A percentile compares a stretch with the other conserved stretches of the same genome.
phyloP scores from a whole-genome alignment of 1,140 invertebrate species.

The Tetramorium simillimum region DNA sequence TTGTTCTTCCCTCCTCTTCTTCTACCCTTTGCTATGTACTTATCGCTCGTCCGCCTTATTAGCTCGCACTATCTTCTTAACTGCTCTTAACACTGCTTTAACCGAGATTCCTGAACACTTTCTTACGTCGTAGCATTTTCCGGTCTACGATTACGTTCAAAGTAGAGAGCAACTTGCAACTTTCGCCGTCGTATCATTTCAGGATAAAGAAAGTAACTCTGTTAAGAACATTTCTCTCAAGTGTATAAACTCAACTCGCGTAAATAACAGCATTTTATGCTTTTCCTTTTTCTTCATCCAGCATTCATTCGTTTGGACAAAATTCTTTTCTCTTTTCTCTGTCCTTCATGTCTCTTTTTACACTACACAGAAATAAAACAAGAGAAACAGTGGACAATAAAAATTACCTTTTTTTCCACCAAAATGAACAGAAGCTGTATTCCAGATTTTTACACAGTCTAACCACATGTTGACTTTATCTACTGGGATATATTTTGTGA shows the following conservation, averaged over 20 bases:
- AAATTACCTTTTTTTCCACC: conserved; percentile 1
- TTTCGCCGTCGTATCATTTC: conserved; percentile 41
- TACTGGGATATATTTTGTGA: background rate
- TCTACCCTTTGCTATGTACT: conserved; percentile 46
- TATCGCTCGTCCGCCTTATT: conserved; percentile 62
- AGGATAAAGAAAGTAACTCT: conserved; percentile 34
- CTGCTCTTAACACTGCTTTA: conserved; percentile 51
- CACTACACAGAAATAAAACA: background rate
- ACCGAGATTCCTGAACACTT: conserved; percentile 51
- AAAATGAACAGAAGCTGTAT: background rate
- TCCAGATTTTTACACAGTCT: background rate
- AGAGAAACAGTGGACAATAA: conserved; percentile 4
- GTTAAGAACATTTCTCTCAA: conserved; percentile 36
- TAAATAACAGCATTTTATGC: conserved; percentile 42
- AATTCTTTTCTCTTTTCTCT: background rate
- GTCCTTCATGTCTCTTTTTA: background rate
- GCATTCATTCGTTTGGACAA: conserved; percentile 14
- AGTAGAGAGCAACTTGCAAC: conserved; percentile 44
- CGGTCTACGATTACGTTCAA: conserved; percentile 42
- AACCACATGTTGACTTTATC: conserved; percentile 5
- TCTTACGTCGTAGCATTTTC: conserved; percentile 41
- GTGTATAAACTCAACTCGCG: conserved; percentile 28
- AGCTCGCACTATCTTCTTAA: conserved; percentile 54
- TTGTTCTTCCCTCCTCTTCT: background rate
- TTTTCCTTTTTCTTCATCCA: background rate